Percentiles rank a stretch among this genome's conserved stretches.
These are phyloP conservation scores for Strigamia maritima DNA, from an alignment of 2,888 invertebrate genomes.

Conservation along the genomic window DNA sequence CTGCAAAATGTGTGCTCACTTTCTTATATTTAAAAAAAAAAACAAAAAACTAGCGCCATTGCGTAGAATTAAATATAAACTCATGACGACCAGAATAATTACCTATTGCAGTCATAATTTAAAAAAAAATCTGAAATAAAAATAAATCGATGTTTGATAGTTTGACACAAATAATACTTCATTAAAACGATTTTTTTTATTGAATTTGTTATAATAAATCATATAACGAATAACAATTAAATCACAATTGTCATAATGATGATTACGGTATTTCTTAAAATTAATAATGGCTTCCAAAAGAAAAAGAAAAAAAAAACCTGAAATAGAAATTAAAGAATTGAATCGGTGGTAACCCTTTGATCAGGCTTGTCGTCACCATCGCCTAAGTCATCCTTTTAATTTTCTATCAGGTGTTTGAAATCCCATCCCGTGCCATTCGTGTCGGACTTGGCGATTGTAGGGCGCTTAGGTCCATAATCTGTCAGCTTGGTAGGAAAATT, in stretches of 20 bases:
- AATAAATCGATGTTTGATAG: too few relatives aligned
- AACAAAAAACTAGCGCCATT: too few relatives aligned
- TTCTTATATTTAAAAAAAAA: too few relatives aligned
- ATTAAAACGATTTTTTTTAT: too few relatives aligned
- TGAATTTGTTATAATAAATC: too few relatives aligned
- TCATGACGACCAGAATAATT: too few relatives aligned
- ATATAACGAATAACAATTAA: too few relatives aligned
- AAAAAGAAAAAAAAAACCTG: not conserved
- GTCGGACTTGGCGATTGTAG: constrained; percentile 28
- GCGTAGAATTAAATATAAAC: too few relatives aligned
- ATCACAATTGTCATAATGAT: not conserved
- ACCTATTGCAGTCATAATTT: too few relatives aligned
- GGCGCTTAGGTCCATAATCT: constrained; percentile 38
- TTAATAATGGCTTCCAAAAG: not conserved
- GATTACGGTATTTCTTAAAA: not conserved
- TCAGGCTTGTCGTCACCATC: constrained; percentile 30
- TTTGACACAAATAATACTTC: too few relatives aligned
- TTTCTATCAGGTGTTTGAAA: constrained; percentile 37
- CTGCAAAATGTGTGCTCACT: not conserved
- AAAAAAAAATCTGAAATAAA: too few relatives aligned
- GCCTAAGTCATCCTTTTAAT: constrained; percentile 37
- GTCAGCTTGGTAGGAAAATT: constrained; percentile 38
- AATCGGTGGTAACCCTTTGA: constrained; percentile 31
- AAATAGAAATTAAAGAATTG: not conserved
- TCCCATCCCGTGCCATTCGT: constrained; percentile 29